Conservation (phyloP, 1,140 invertebrate genomes). For the Nasonia vitripennis region DNA sequence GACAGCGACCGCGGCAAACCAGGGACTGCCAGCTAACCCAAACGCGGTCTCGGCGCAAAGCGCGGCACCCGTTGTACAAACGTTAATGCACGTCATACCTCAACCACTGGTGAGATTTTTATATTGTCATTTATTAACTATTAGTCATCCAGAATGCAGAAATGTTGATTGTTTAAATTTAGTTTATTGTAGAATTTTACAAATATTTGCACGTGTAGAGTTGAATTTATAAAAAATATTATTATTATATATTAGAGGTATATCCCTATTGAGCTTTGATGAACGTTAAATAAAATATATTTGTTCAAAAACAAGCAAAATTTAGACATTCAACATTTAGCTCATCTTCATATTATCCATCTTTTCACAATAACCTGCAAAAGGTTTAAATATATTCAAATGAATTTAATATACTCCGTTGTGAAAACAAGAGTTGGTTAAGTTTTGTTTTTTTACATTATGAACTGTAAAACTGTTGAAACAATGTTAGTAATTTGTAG, state of each 20-base stretch:
- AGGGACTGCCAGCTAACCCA: constrained; percentile 67
- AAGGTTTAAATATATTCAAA: neutral
- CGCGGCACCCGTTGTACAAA: constrained; percentile 69
- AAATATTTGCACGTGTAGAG: no score
- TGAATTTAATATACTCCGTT: neutral
- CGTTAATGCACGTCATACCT: constrained; percentile 73
- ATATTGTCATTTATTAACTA: constrained; percentile 11
- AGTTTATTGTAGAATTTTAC: no score
- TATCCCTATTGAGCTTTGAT: neutral
- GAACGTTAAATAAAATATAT: neutral
- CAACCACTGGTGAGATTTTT: constrained; percentile 69
- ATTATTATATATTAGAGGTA: no score
- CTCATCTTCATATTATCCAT: neutral
- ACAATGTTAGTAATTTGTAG: neutral
- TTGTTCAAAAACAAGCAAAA: neutral
- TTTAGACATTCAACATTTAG: neutral
- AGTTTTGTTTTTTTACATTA: neutral
- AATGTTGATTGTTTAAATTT: neutral
- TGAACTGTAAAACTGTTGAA: neutral
- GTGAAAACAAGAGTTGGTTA: neutral
- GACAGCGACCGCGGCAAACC: constrained; percentile 61
- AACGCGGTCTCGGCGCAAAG: constrained; percentile 69
- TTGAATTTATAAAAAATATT: no score
- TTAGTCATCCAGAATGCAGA: neutral
- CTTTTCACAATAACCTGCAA: neutral